Conservation (phyloP, 2,113 vertebrate genomes). For the Nothoprocta perdicaria region DNA sequence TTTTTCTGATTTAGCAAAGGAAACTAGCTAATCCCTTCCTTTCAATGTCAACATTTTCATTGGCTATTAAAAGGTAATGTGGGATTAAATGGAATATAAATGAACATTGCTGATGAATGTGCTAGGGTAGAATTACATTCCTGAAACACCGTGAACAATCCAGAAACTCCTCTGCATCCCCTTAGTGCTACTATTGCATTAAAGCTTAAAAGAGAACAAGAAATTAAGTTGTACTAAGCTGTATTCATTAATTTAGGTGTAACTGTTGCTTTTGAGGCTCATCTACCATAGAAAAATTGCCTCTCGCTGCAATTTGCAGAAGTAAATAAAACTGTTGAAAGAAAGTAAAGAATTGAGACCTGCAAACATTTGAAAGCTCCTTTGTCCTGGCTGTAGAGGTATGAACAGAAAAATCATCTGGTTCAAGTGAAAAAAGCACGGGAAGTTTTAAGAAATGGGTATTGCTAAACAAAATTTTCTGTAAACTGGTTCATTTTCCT, state of each 20-base stretch:
- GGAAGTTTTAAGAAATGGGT: background rate
- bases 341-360: background rate
- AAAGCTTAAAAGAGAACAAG: constrained; percentile 26
- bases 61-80: background rate
- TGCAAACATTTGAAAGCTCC: background rate
- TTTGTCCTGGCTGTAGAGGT: background rate
- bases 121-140: background rate
- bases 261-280: background rate
- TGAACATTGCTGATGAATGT: background rate
- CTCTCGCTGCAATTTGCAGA: background rate
- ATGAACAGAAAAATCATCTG: background rate
- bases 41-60: background rate
- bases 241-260: background rate
- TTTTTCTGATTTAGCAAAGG: background rate
- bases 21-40: background rate
- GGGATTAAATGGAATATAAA: constrained; percentile 9
- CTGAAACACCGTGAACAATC: constrained; percentile 8
- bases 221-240: background rate
- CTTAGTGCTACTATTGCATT: constrained; percentile 12
- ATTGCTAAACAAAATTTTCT: background rate
- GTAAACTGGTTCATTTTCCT: background rate
- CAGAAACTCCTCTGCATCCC: constrained; percentile 9
- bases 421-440: rapidly evolving
- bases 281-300: background rate
- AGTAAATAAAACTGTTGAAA: background rate